These are phyloP conservation scores for Brachionus sp. DNA, from an alignment of 1,140 invertebrate genomes.

Conservation along the genomic window DNA sequence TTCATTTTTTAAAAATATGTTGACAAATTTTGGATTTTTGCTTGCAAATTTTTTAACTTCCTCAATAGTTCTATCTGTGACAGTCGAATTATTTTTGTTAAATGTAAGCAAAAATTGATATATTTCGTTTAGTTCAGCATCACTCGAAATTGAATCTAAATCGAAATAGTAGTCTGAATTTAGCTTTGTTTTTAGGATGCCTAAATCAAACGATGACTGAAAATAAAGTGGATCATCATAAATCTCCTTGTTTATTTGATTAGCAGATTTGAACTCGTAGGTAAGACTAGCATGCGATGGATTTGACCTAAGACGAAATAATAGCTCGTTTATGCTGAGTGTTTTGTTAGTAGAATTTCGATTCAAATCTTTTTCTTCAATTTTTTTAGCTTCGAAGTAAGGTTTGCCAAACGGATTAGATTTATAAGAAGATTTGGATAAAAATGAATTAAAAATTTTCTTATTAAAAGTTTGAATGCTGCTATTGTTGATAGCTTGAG, in stretches of 20 bases:
- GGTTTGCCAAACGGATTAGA: neutral
- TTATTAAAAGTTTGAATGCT: neutral
- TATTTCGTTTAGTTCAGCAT: neutral
- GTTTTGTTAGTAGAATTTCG: neutral
- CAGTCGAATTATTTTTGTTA: neutral
- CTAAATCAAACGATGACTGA: neutral
- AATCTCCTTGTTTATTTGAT: neutral
- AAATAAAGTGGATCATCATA: neutral
- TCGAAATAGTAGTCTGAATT: neutral
- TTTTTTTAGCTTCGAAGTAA: neutral
- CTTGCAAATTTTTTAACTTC: neutral
- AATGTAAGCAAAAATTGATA: neutral
- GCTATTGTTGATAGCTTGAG: neutral
- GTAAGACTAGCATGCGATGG: neutral
- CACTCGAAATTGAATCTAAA: neutral
- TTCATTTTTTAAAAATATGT: conserved; percentile 7
- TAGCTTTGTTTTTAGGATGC: neutral
- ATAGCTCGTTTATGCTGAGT: neutral
- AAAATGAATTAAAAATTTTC: neutral
- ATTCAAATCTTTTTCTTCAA: neutral
- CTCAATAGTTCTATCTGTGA: neutral
- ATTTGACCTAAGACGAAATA: neutral
- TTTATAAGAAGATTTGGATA: neutral
- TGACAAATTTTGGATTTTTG: neutral
- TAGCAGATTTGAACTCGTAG: neutral